Evolutionary conservation across 1,140 invertebrate species (phyloP), one percentile per base, ranked within the genome.

Genomic region (Drosophila tsacasi): DNA sequence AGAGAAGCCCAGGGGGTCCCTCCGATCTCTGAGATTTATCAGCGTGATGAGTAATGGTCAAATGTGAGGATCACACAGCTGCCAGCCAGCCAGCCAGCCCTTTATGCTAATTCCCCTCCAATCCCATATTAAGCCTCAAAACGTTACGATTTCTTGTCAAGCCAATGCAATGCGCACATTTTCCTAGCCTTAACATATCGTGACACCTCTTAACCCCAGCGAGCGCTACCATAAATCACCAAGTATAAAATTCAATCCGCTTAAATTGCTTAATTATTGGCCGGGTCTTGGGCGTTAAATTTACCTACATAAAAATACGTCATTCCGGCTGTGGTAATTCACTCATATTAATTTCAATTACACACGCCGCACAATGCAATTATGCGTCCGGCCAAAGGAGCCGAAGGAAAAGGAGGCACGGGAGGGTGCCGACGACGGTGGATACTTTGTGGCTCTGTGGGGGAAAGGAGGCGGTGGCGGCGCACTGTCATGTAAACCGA

Each of bases 301-400:
- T 80, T 78, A 66, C 78, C 73, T 63, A 81, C 80, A 86, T 83
- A 75, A 86, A 66, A 86, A 74, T 86, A 86, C 85, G 83, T 86
- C 83, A 86, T 86, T 86, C 81, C 58, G 47, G 65, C 62, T 71
- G 74, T 82, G 80, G 82, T 86, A 83, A 86, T 81, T 76, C 81
- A 91, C 80, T 91, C 87, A 81, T 91, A 91, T 91, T 91, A 91
- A 91, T 91, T 91, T 91, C 87, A 91, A 91, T 91, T 91, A 91
- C 85, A 90, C 85, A 84, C 84, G 71, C 52, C 75, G 74, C 79
- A 90, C 87, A 91, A 91, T 91, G 87, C 87, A 91, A 91, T 91
- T 91, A 91, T 91, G 85, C 85, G 79, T 85, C 71, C 40, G 62
- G 37, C 61, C 35, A 46, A 32, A 52, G 30, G 42, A 27, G 30